phyloP scores from a whole-genome alignment of 2,888 invertebrate species.

The Dolichomitus sp. region DNA sequence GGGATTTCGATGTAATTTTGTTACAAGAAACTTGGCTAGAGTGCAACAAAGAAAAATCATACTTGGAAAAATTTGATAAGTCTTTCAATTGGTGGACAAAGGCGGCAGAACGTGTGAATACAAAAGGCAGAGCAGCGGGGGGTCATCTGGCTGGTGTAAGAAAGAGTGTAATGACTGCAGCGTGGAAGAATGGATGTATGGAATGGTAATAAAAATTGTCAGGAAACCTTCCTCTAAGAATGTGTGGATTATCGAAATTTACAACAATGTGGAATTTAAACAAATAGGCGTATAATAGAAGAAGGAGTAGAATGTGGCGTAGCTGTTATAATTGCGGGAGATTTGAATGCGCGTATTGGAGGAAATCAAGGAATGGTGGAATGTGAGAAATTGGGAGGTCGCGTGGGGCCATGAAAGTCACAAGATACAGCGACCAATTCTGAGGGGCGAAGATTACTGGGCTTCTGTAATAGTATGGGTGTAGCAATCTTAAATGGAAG shows the following conservation, averaged over 20 bases:
- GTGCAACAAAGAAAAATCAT: background rate
- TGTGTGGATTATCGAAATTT: conserved; percentile 27
- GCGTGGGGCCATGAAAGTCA: background rate
- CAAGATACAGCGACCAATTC: background rate
- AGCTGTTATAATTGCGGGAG: conserved; percentile 33
- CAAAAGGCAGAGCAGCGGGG: conserved; percentile 28
- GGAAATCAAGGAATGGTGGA: background rate
- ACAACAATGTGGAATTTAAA: conserved; percentile 46
- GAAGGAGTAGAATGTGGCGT: background rate
- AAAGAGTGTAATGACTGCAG: conserved; percentile 6
- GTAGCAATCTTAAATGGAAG: conserved; percentile 13
- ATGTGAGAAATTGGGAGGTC: background rate
- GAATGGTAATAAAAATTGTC: conserved; percentile 14
- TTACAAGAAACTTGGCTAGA: conserved; percentile 58
- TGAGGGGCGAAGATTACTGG: conserved; percentile 6
- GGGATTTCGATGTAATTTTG: conserved; percentile 33
- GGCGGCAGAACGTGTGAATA: background rate
- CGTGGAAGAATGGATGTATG: conserved; percentile 48
- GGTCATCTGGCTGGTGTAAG: conserved; percentile 41
- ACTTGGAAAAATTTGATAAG: background rate
- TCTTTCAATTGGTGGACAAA: conserved; percentile 32
- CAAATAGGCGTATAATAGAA: background rate
- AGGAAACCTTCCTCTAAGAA: background rate
- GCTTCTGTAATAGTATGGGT: conserved; percentile 11
- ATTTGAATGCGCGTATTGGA: conserved; percentile 35